phyloP scores from a whole-genome alignment of 2,797 vertebrate genomes.

The Sebastes diploproa region DNA sequence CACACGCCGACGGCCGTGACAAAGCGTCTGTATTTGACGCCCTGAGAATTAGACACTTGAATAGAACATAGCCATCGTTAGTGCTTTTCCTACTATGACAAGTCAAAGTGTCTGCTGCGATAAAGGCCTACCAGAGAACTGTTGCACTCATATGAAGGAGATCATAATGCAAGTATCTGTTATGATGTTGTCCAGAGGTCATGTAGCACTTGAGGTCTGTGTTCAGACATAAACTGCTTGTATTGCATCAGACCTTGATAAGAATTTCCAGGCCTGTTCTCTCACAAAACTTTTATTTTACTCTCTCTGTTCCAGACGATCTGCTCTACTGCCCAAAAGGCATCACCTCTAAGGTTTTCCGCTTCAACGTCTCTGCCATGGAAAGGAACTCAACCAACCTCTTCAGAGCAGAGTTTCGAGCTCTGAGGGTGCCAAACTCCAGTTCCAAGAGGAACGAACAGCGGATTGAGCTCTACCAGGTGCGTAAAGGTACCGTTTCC shows the following conservation, averaged over 20 bases:
- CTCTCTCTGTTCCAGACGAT: constrained; percentile 84
- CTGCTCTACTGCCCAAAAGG: constrained; percentile 89
- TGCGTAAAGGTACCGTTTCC: constrained; percentile 79
- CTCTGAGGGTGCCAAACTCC: constrained; percentile 87
- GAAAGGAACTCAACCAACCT: constrained; percentile 93
- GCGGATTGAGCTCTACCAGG: constrained; percentile 95
- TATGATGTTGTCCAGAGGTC: not conserved
- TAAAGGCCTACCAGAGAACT: not conserved
- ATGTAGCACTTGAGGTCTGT: not conserved
- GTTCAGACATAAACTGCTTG: not conserved
- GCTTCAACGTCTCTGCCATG: constrained; percentile 91
- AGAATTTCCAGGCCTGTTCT: not conserved
- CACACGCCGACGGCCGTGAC: too few species aligned
- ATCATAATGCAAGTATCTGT: not conserved
- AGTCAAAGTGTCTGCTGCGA: not conserved
- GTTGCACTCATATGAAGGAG: not conserved
- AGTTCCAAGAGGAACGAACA: constrained; percentile 90
- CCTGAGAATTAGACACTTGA: not conserved
- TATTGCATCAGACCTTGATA: constrained; percentile 17
- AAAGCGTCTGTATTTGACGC: too few species aligned
- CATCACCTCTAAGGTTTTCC: constrained; percentile 91
- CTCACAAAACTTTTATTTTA: constrained; percentile 18
- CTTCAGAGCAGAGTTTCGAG: constrained; percentile 93
- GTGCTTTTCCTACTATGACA: not conserved
- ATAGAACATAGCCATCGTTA: not conserved